Conservation (phyloP, 2,797 vertebrate species). For the Harpagifer antarcticus region DNA sequence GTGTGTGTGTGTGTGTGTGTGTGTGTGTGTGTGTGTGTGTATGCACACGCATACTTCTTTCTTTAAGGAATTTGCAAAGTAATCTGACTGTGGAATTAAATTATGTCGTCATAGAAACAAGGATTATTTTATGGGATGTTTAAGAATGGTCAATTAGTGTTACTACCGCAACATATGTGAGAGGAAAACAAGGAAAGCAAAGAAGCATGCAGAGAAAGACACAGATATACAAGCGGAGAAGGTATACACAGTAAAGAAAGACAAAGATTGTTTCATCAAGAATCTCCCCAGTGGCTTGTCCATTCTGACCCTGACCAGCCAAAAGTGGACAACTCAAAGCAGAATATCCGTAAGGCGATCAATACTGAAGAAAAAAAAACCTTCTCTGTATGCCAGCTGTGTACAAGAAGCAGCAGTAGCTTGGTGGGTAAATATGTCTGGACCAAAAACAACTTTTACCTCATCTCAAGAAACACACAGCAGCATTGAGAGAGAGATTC, state of each 20-base stretch:
- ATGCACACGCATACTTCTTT: constrained; percentile 40
- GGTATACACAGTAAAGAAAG: background rate
- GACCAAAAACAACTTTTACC: constrained; percentile 36
- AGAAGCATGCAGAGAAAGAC: constrained; percentile 26
- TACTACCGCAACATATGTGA: constrained; percentile 68
- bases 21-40: constrained; percentile 36
- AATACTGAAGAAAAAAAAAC: background rate
- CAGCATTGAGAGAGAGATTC: constrained; percentile 9
- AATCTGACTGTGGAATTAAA: constrained; percentile 72
- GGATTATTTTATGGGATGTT: constrained; percentile 78
- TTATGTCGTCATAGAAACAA: constrained; percentile 70
- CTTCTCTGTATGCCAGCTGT: constrained; percentile 41
- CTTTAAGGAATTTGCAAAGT: constrained; percentile 66
- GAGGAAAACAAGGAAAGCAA: constrained; percentile 41
- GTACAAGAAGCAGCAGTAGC: constrained; percentile 41
- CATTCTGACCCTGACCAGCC: constrained; percentile 40
- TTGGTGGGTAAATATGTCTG: constrained; percentile 40
- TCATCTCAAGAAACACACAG: constrained; percentile 36
- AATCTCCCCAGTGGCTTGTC: background rate
- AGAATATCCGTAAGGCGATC: constrained; percentile 14
- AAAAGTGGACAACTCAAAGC: constrained; percentile 1
- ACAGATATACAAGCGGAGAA: background rate
- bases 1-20: constrained; percentile 37
- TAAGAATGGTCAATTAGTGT: constrained; percentile 74
- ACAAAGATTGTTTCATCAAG: background rate